phyloP scores from a whole-genome alignment of 2,797 vertebrate genomes.

The Naso thynnoides region DNA sequence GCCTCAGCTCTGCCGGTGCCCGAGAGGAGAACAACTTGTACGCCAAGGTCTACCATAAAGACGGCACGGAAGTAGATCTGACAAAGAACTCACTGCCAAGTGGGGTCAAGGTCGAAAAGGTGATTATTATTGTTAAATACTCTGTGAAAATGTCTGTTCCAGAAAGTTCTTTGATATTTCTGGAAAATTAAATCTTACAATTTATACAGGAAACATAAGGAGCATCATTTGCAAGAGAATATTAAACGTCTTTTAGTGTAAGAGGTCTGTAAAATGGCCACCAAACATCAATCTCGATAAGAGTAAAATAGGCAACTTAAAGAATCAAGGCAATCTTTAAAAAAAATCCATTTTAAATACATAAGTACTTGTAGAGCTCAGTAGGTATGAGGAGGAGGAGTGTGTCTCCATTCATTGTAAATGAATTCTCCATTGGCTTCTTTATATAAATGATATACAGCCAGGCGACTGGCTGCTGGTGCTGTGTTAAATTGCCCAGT shows the following conservation, averaged over 20 bases:
- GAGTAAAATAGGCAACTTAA: background rate
- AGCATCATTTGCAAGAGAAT: background rate
- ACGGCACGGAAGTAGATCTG: slow-evolving; percentile 89
- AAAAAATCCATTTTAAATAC: background rate
- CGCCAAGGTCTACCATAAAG: slow-evolving; percentile 89
- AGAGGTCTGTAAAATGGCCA: too few species aligned
- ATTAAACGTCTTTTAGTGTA: background rate
- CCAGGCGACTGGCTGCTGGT: slow-evolving; percentile 21
- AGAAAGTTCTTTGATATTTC: background rate
- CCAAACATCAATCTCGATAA: background rate
- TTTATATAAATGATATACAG: slow-evolving; percentile 48
- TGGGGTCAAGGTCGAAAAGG: slow-evolving; percentile 87
- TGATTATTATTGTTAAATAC: slow-evolving; percentile 44
- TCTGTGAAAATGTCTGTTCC: background rate
- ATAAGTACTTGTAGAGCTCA: too few species aligned
- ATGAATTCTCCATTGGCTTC: slow-evolving; percentile 35
- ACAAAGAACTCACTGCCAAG: slow-evolving; percentile 94
- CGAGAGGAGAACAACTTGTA: slow-evolving; percentile 87
- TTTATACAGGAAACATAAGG: background rate
- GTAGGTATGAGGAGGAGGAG: slow-evolving; percentile 7
- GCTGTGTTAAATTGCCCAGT: slow-evolving; percentile 47
- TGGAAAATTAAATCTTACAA: background rate
- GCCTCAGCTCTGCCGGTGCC: slow-evolving; percentile 77
- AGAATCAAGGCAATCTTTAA: background rate
- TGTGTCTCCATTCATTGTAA: slow-evolving; percentile 28